phyloP scores from a whole-genome alignment of 2,797 vertebrate species.

The Valencia hispanica region DNA sequence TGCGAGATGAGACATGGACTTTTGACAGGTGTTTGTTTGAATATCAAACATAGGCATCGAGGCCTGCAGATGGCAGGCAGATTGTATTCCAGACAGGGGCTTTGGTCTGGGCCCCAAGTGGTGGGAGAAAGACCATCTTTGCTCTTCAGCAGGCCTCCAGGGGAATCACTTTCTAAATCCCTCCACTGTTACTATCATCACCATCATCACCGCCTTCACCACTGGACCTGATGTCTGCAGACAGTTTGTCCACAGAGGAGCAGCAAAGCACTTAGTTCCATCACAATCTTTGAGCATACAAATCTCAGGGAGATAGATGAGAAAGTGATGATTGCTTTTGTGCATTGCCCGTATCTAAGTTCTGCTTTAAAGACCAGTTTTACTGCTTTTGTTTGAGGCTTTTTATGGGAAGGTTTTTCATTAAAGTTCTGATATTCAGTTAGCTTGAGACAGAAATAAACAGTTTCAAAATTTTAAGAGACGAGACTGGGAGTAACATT shows the following conservation, averaged over 20 bases:
- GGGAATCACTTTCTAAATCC: slow-evolving; percentile 45
- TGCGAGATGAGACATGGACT: slow-evolving; percentile 73
- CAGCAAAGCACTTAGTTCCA: slow-evolving; percentile 49
- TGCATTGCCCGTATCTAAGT: slow-evolving; percentile 11
- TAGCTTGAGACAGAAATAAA: background rate
- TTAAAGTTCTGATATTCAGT: background rate
- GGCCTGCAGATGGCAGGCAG: slow-evolving; percentile 81
- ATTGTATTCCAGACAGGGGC: slow-evolving; percentile 80
- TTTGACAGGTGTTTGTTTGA: slow-evolving; percentile 84
- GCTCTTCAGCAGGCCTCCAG: slow-evolving; percentile 59
- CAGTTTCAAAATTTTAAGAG: background rate
- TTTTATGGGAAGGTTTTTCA: background rate
- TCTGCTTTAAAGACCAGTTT: slow-evolving; percentile 7
- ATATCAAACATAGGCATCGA: slow-evolving; percentile 76
- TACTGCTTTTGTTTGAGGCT: background rate
- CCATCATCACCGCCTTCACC: slow-evolving; percentile 36
- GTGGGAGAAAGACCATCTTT: slow-evolving; percentile 48
- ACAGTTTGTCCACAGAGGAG: slow-evolving; percentile 37
- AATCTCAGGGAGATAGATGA: slow-evolving; percentile 28
- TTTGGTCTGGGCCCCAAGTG: slow-evolving; percentile 60
- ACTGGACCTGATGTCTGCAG: slow-evolving; percentile 29
- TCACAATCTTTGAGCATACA: slow-evolving; percentile 41
- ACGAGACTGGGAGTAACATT: background rate
- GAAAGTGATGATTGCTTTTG: slow-evolving; percentile 22
- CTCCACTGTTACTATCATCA: slow-evolving; percentile 36